phyloP scores from a whole-genome alignment of 2,888 invertebrate species.

The Apodemia mormo region DNA sequence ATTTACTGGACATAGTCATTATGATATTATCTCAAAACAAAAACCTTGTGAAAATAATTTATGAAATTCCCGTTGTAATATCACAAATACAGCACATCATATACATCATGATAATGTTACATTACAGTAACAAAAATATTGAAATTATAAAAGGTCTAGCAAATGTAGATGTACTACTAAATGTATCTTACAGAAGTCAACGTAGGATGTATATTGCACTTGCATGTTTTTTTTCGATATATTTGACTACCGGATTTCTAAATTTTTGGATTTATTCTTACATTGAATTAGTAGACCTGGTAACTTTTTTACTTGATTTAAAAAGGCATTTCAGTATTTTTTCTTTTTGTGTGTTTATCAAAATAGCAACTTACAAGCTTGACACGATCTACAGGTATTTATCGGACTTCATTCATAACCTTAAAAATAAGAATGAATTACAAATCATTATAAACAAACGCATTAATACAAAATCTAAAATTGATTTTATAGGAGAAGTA shows the following conservation, averaged over 20 bases:
- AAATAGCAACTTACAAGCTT: slow-evolving; percentile 48
- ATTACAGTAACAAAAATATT: slow-evolving; percentile 19
- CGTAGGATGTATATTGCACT: slow-evolving; percentile 16
- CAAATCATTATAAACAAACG: background rate
- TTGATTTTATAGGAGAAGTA: slow-evolving; percentile 3
- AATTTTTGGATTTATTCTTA: background rate
- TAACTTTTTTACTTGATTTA: slow-evolving; percentile 23
- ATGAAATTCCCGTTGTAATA: slow-evolving; percentile 4
- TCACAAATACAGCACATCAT: slow-evolving; percentile 18
- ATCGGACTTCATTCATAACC: slow-evolving; percentile 44
- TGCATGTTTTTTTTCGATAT: background rate
- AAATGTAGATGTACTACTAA: slow-evolving; percentile 29
- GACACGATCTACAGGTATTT: slow-evolving; percentile 50
- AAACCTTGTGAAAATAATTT: background rate
- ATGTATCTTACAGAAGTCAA: slow-evolving; percentile 7
- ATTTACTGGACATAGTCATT: slow-evolving; percentile 14
- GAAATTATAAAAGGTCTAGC: slow-evolving; percentile 21
- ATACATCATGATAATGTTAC: slow-evolving; percentile 19
- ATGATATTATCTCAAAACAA: too few species aligned
- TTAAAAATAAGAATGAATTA: background rate
- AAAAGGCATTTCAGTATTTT: slow-evolving; percentile 26
- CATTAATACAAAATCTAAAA: background rate
- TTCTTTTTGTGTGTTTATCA: slow-evolving; percentile 49
- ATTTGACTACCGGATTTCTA: background rate
- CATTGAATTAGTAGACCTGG: background rate